phyloP scores from a whole-genome alignment of 2,888 invertebrate genomes.

The Chymomyza caudatula region DNA sequence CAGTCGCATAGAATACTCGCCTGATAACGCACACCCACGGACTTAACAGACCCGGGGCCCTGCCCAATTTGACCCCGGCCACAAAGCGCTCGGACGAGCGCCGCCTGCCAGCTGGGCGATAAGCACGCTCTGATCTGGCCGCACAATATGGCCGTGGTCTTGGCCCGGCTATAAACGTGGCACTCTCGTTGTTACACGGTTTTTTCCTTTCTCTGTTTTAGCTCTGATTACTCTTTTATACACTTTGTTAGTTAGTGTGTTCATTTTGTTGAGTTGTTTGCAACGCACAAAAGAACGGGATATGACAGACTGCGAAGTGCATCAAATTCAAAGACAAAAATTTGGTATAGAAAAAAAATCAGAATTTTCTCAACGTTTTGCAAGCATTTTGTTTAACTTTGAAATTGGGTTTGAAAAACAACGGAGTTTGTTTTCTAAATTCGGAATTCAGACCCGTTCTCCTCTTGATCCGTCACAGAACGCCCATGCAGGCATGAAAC shows the following conservation, averaged over 20 bases:
- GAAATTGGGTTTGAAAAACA: too few species aligned
- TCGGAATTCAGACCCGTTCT: too few species aligned
- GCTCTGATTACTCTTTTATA: not conserved
- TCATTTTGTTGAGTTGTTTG: not conserved
- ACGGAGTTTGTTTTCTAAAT: too few species aligned
- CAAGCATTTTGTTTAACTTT: too few species aligned
- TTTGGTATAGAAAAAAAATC: too few species aligned
- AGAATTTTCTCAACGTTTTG: too few species aligned
- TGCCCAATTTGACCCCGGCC: not conserved
- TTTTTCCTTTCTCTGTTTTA: not conserved
- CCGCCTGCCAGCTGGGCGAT: slow-evolving; percentile 39
- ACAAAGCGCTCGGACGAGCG: slow-evolving; percentile 6
- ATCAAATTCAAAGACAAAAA: too few species aligned
- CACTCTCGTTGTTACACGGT: not conserved
- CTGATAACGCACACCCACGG: slow-evolving; percentile 1
- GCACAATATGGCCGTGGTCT: not conserved
- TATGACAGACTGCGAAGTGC: too few species aligned
- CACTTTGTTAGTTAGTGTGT: not conserved
- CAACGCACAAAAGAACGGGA: too few species aligned
- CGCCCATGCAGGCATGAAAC: too few species aligned
- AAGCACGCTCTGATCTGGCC: slow-evolving; percentile 28
- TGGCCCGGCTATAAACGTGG: not conserved
- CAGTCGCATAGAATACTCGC: not conserved
- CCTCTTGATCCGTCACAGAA: too few species aligned
- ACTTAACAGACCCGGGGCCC: not conserved